A percentile compares a stretch with the other conserved stretches of the same genome.
Evolutionary conservation across 1,140 invertebrate genomes (phyloP).

Genomic region (Leguminivora glycinivorella): DNA sequence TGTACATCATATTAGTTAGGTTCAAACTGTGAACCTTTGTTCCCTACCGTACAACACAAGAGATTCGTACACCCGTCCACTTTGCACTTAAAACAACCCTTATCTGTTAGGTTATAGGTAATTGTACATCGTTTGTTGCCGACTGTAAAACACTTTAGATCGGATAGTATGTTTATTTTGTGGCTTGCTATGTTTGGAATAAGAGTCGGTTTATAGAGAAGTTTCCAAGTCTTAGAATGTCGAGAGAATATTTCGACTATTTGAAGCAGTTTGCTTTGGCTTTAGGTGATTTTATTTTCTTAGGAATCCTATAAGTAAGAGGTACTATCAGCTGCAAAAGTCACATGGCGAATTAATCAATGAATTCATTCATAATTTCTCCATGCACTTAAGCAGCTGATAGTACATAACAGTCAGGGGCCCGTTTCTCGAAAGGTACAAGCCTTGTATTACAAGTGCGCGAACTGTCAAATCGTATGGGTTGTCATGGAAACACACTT

Average conservation of each 20-base stretch:
- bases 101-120: background rate
- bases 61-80: background rate
- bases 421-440: too few relatives aligned
- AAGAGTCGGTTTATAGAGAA: background rate
- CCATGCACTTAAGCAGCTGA: too few relatives aligned
- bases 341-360: too few relatives aligned
- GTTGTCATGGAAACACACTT: too few relatives aligned
- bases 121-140: too few relatives aligned
- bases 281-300: background rate
- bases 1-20: background rate
- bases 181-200: background rate
- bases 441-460: too few relatives aligned
- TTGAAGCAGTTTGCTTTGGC: background rate
- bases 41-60: background rate
- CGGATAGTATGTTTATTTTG: background rate
- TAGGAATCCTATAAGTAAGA: too few relatives aligned
- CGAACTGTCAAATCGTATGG: too few relatives aligned
- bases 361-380: too few relatives aligned
- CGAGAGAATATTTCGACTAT: background rate
- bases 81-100: too few relatives aligned
- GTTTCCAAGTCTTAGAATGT: conserved; percentile 16
- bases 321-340: too few relatives aligned
- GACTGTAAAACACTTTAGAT: background rate
- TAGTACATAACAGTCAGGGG: too few relatives aligned
- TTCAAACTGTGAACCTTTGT: background rate